These are phyloP conservation scores for Rhynchomys soricoides DNA, from an alignment of 2,113 vertebrate species.

Conservation along the genomic window DNA sequence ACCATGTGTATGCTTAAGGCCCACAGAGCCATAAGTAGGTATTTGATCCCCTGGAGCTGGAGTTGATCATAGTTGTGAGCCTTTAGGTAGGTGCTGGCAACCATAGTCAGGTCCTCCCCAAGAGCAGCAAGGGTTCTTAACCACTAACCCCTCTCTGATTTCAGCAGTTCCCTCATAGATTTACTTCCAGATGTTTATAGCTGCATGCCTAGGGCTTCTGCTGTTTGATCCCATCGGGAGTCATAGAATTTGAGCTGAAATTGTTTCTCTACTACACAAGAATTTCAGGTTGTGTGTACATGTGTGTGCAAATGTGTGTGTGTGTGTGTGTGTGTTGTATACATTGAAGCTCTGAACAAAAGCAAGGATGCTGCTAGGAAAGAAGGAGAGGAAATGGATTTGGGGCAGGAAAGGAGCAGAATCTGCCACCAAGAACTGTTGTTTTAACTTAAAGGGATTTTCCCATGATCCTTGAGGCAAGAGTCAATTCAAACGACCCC, in stretches of 20 bases:
- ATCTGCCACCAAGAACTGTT: conserved; percentile 42
- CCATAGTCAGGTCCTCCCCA: not conserved
- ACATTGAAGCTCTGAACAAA: conserved; percentile 6
- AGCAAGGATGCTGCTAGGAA: conserved; percentile 53
- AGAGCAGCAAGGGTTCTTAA: not conserved
- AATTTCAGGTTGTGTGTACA: not conserved
- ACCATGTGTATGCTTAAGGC: not conserved
- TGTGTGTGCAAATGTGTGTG: not conserved
- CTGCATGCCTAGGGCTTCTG: not conserved
- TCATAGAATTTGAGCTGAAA: not conserved
- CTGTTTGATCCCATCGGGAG: conserved; percentile 6
- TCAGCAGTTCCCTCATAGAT: not conserved
- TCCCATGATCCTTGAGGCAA: conserved; percentile 47
- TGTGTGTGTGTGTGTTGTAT: not conserved
- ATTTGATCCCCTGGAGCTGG: not conserved
- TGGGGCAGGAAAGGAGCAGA: not conserved
- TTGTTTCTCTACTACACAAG: conserved; percentile 29
- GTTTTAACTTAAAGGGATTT: conserved; percentile 66
- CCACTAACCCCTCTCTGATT: not conserved
- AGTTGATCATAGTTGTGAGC: not conserved
- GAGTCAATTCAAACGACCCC: conserved; percentile 41
- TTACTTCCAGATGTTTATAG: not conserved
- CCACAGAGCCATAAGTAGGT: not conserved
- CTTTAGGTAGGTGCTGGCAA: not conserved
- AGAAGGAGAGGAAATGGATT: conserved; percentile 53